These are phyloP conservation scores for Hyles lineata DNA, from an alignment of 2,888 invertebrate species.

Conservation along the genomic window DNA sequence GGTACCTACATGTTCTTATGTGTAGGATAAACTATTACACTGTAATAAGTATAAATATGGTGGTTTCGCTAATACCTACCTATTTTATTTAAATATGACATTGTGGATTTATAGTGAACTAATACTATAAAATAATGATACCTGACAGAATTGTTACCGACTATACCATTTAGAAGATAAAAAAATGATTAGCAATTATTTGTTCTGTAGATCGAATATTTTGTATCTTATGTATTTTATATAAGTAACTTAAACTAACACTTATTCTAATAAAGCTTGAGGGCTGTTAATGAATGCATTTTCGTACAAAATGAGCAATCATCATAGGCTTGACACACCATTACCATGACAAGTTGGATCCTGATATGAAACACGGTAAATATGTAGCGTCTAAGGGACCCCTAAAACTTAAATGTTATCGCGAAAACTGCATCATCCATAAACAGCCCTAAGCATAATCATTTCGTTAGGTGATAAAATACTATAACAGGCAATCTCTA, in stretches of 20 bases:
- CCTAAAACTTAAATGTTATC: background rate
- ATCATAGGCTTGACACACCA: background rate
- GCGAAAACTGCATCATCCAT: background rate
- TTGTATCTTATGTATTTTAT: background rate
- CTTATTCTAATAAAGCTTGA: background rate
- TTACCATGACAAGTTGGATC: background rate
- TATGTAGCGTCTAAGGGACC: background rate
- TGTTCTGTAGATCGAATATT: background rate
- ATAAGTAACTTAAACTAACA: no score
- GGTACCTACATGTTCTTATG: no score
- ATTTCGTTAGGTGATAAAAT: background rate
- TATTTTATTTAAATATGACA: no score
- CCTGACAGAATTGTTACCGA: background rate
- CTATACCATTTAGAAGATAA: background rate
- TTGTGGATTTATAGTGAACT: no score
- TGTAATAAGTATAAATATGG: no score
- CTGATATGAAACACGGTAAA: background rate
- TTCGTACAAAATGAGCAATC: background rate
- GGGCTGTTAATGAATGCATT: background rate
- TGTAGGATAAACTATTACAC: no score
- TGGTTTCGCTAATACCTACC: no score
- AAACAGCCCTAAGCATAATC: background rate
- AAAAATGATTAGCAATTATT: conserved; percentile 1
- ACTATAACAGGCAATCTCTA: background rate
- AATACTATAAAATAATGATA: background rate